Evolutionary conservation across 2,797 vertebrate genomes (phyloP).

Genomic region (Falco naumanni): DNA sequence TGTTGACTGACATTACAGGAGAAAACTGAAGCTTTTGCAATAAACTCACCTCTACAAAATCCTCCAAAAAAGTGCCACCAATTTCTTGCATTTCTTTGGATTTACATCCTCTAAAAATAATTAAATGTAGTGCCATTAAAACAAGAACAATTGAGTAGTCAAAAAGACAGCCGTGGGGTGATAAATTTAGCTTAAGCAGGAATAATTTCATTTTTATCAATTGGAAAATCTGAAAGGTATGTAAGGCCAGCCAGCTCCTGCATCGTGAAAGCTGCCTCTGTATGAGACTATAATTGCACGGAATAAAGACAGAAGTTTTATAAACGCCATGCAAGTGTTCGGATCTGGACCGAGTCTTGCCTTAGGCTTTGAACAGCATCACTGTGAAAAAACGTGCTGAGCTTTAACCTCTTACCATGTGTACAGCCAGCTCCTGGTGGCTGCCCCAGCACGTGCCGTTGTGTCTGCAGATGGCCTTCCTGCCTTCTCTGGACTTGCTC

Average conservation of each 20-base stretch:
- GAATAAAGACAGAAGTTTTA: neutral
- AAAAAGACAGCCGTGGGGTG: neutral
- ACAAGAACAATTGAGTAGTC: neutral
- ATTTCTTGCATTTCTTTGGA: neutral
- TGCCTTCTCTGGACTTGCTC: neutral
- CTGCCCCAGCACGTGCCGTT: neutral
- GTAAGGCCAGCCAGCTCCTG: neutral
- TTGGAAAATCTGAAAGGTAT: neutral
- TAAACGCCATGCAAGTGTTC: neutral
- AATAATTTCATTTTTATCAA: conserved; percentile 1
- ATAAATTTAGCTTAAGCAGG: neutral
- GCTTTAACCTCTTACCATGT: neutral
- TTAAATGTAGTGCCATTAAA: neutral
- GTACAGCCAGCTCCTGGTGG: neutral
- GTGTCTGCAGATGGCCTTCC: neutral
- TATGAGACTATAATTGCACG: neutral
- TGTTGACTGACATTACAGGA: neutral
- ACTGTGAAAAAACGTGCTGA: neutral
- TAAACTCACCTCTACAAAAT: neutral
- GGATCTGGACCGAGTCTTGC: neutral
- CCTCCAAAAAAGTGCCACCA: neutral
- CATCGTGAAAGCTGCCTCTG: neutral
- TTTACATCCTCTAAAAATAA: neutral
- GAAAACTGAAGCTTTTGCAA: conserved; percentile 3
- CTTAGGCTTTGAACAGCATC: neutral